Conservation (phyloP, 2,888 invertebrate species). For the Hetaerina titia region DNA sequence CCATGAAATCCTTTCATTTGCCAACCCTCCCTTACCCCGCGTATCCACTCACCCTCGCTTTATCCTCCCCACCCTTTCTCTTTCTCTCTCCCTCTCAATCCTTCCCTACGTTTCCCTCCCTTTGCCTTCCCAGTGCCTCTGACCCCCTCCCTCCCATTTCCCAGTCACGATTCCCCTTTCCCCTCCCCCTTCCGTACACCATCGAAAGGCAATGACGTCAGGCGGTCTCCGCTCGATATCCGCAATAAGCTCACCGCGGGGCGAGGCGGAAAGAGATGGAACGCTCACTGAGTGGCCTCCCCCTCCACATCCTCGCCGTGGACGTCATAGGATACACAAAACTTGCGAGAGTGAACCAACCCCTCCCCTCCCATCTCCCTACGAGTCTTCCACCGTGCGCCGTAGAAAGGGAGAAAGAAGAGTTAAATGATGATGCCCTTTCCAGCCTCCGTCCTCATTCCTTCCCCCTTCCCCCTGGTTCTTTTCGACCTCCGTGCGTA, state of each 20-base stretch:
- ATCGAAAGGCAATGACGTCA: constrained; percentile 61
- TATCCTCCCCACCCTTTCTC: not conserved
- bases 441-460: not conserved
- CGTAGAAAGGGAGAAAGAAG: not conserved
- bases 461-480: not conserved
- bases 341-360: constrained; percentile 12
- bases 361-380: not conserved
- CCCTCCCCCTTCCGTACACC: constrained; percentile 14
- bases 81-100: not conserved
- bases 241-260: constrained; percentile 55
- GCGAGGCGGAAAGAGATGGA: not conserved
- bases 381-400: not conserved
- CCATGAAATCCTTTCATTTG: not conserved
- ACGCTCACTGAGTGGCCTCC: constrained; percentile 47
- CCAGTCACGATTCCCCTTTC: not conserved
- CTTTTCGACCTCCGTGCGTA: constrained; percentile 28
- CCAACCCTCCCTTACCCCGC: not conserved
- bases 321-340: constrained; percentile 61
- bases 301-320: not conserved
- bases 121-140: not conserved
- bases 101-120: no score
- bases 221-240: constrained; percentile 61
- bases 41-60: not conserved
- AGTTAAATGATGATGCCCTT: not conserved
- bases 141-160: not conserved